Evolutionary conservation across 2,797 vertebrate species (phyloP), one percentile per base, ranked within the genome.

Genomic region (Craterocephalus amniculus): DNA sequence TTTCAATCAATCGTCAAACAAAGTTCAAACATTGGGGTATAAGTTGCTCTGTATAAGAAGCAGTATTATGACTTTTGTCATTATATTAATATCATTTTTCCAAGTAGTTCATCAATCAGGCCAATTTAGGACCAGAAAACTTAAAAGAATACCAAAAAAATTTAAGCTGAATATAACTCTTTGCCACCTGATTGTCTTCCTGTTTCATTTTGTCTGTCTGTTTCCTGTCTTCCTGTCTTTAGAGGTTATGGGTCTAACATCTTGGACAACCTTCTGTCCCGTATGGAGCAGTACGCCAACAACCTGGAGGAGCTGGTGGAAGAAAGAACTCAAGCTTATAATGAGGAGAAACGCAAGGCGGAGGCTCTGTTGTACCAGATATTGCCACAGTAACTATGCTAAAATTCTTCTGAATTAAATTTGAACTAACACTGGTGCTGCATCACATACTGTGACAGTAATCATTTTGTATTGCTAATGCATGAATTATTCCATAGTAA

Each of bases 231-330:
- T 12, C n/a, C 13, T 74, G 6, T 69, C 29, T 43, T 14, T 34
- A 93, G 92, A 51, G 92, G 91, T 34, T 89, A 88, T n/a, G 89
- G 88, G 0, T 88, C 86, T 0, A 97, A 97, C 92, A 97, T 98
- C 86, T 86, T 98, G 88, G 96, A 98, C 87, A 98, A 97, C 82
- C 93, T 98, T 9, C 91, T 98, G 76, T 95, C 94, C 0, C 96
- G 97, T 20, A 98, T 98, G 97, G 97, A 98, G 88, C 97, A 97
- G 70, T 98, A 98, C 0, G 96, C 97, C 78, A 97, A 97, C 89
- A 97, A 98, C 84, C 92, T 98, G 87, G 97, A 98, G 91, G 96
- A 97, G 84, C 92, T 98, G 87, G 97, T 98, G 78, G 97, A 97
- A 85, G 97, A 98, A 62, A 81, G 97, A 0, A 98, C 97, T 0